Evolutionary conservation across 2,113 vertebrate genomes (phyloP).

Genomic region (Corythornis cristatus): DNA sequence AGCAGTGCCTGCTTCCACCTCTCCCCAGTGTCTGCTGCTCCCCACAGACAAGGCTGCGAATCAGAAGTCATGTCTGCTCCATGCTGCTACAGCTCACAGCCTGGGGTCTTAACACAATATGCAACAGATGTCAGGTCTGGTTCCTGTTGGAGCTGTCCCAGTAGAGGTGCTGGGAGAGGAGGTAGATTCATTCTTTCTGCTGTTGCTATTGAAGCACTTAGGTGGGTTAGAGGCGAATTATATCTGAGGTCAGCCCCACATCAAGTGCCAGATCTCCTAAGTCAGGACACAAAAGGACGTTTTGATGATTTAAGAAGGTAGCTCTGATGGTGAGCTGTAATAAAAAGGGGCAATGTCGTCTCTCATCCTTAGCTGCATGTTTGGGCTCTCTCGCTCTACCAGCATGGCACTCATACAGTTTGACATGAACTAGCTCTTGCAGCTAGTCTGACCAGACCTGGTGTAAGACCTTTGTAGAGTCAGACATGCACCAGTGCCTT

Average conservation of each 20-base stretch:
- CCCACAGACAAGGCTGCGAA: background rate
- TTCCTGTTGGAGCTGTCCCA: conserved; percentile 16
- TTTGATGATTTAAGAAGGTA: conserved; percentile 2
- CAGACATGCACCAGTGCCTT: background rate
- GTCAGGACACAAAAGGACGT: background rate
- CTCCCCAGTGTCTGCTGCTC: conserved; percentile 29
- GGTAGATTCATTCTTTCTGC: background rate
- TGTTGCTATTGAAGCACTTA: fast-evolving
- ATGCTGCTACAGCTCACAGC: conserved; percentile 45
- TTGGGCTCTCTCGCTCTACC: background rate
- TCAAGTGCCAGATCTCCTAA: background rate
- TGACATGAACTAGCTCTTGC: background rate
- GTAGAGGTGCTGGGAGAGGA: background rate
- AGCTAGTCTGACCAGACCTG: background rate
- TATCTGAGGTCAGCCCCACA: background rate
- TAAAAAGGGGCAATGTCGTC: background rate
- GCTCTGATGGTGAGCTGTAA: conserved; percentile 2
- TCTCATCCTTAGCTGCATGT: background rate
- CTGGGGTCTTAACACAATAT: background rate
- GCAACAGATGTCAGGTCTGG: conserved; percentile 48
- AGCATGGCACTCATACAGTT: fast-evolving
- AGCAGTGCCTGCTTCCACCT: background rate
- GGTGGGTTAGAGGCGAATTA: background rate
- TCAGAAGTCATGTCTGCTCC: conserved; percentile 44
- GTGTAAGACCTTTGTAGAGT: background rate